Evolutionary conservation across 1,140 invertebrate species (phyloP).

Genomic region (Drosophila tristis): DNA sequence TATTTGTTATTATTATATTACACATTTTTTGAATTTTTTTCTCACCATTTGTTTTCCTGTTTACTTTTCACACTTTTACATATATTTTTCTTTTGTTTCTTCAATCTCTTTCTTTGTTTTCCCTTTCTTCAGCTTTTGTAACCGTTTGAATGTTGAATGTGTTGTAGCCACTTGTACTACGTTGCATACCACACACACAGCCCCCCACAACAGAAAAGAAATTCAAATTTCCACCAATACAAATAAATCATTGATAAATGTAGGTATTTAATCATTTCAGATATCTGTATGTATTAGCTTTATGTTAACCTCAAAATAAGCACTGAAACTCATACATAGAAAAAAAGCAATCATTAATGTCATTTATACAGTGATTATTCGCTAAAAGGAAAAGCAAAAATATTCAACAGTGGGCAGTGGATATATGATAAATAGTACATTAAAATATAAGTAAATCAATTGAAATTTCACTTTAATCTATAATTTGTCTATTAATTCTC

Average conservation of each 20-base stretch:
- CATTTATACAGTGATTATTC: not conserved
- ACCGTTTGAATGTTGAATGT: too few species aligned
- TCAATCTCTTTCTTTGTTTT: too few species aligned
- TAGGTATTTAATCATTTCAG: slow-evolving; percentile 41
- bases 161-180: slow-evolving; percentile 26
- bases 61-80: too few species aligned
- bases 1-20: slow-evolving; percentile 3
- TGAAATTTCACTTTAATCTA: too few species aligned
- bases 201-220: not conserved
- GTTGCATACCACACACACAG: slow-evolving; percentile 18
- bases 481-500: too few species aligned
- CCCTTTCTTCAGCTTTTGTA: too few species aligned
- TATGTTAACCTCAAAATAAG: not conserved
- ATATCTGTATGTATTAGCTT: slow-evolving; percentile 8
- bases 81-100: too few species aligned
- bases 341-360: not conserved
- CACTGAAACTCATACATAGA: too few species aligned
- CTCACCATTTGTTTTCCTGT: not conserved
- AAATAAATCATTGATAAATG: slow-evolving; percentile 43
- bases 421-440: too few species aligned
- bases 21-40: slow-evolving; percentile 3
- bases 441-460: too few species aligned
- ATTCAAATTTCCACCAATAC: slow-evolving; percentile 10
- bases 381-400: too few species aligned
- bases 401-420: too few species aligned